phyloP scores from a whole-genome alignment of 2,797 vertebrate species.

The Podarcis siculus region DNA sequence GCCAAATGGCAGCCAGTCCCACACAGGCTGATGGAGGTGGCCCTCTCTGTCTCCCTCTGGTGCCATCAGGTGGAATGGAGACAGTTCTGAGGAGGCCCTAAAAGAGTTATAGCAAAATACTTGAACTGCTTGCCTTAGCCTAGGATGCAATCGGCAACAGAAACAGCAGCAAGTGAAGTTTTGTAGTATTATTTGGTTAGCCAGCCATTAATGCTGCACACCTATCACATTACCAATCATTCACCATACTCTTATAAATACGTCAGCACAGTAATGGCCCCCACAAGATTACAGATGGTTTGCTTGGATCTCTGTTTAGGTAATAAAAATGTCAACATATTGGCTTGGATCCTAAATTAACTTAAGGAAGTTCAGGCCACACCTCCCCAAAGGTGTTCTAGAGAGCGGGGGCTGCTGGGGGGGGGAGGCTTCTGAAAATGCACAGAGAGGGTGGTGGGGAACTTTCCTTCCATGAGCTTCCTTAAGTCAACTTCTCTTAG shows the following conservation, averaged over 20 bases:
- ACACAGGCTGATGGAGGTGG: neutral
- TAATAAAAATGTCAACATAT: neutral
- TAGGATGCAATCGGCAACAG: neutral
- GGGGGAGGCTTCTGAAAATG: too few species aligned
- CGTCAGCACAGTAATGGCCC: neutral
- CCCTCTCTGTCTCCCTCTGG: neutral
- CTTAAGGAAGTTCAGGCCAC: neutral
- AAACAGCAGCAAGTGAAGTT: neutral
- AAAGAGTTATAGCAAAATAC: neutral
- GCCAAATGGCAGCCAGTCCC: neutral
- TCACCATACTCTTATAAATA: neutral
- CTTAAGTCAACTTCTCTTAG: neutral
- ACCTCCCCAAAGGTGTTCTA: neutral
- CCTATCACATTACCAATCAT: neutral
- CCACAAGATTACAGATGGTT: neutral
- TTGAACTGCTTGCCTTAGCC: neutral
- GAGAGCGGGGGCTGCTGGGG: neutral
- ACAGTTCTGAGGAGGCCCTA: neutral
- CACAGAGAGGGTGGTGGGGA: too few species aligned
- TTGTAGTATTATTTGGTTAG: neutral
- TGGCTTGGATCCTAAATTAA: neutral
- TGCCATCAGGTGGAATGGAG: neutral
- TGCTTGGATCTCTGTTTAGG: neutral
- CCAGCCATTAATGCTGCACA: neutral
- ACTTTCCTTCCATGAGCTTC: too few species aligned